These are phyloP conservation scores for Epirrhoe tristata DNA, from an alignment of 2,888 invertebrate species.

Conservation along the genomic window DNA sequence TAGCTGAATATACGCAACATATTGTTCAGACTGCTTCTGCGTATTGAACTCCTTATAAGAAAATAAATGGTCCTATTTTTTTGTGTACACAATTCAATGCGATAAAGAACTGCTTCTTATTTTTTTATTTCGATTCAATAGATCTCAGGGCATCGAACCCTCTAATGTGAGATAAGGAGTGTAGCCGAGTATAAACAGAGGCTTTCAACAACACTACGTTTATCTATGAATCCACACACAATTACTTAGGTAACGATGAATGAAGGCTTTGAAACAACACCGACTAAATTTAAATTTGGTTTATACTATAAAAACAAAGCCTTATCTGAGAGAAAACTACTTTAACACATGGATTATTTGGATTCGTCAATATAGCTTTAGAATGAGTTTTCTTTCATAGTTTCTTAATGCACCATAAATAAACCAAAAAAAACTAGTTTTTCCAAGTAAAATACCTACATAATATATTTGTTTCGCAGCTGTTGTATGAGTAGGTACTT, in stretches of 20 bases:
- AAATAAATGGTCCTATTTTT: slow-evolving; percentile 3
- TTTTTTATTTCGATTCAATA: slow-evolving; percentile 12
- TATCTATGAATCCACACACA: slow-evolving; percentile 17
- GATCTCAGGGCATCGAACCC: neutral
- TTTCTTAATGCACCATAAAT: too few species aligned
- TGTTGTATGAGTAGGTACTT: too few species aligned
- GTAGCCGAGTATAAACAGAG: slow-evolving; percentile 13
- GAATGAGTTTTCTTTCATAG: too few species aligned
- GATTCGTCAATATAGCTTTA: neutral
- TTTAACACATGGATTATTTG: neutral
- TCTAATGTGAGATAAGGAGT: slow-evolving; percentile 15
- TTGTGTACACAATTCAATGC: neutral
- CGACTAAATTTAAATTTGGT: neutral
- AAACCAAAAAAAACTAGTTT: too few species aligned
- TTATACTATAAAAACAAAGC: neutral
- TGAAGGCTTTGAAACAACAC: slow-evolving; percentile 3
- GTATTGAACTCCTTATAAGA: neutral
- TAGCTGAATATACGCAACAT: neutral
- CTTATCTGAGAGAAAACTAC: neutral
- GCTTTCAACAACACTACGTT: neutral
- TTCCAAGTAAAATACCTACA: too few species aligned
- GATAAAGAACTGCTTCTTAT: neutral
- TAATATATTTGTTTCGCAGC: too few species aligned
- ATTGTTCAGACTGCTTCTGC: neutral
- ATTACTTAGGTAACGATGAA: slow-evolving; percentile 25